phyloP scores from a whole-genome alignment of 2,113 vertebrate genomes.

The Microcebus tavaratra region DNA sequence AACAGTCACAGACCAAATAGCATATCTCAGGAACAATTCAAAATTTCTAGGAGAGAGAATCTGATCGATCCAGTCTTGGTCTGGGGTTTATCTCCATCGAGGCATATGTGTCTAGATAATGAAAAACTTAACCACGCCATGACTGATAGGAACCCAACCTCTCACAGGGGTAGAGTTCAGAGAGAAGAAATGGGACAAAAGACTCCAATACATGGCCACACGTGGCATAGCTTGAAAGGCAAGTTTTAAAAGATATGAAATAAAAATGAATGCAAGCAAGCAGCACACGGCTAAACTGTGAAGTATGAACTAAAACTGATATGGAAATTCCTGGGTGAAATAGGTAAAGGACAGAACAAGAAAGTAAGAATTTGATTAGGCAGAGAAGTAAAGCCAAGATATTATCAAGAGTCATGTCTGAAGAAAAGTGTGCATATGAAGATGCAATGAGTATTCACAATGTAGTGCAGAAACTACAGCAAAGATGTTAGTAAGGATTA shows the following conservation, averaged over 20 bases:
- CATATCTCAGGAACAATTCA: not conserved
- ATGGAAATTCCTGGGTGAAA: not conserved
- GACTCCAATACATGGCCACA: not conserved
- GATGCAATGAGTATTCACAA: accelerated
- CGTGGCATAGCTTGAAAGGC: accelerated
- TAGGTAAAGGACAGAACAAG: not conserved
- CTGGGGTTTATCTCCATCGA: no score
- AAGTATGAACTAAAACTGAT: not conserved
- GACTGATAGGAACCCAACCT: not conserved
- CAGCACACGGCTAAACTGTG: not conserved
- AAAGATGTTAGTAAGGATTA: not conserved
- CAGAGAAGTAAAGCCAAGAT: not conserved
- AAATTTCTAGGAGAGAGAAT: not conserved
- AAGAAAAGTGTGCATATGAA: not conserved
- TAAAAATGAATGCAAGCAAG: not conserved
- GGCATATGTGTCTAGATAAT: not conserved
- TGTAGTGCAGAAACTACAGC: not conserved
- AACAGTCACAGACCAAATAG: not conserved
- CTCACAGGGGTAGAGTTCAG: not conserved
- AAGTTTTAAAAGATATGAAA: not conserved
- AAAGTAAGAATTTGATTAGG: not conserved
- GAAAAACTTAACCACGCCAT: not conserved
- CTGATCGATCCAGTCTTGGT: not conserved
- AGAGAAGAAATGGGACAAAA: not conserved
- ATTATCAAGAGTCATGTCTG: not conserved